Conservation (phyloP, 2,888 invertebrate genomes). For the Steinernema hermaphroditum region DNA sequence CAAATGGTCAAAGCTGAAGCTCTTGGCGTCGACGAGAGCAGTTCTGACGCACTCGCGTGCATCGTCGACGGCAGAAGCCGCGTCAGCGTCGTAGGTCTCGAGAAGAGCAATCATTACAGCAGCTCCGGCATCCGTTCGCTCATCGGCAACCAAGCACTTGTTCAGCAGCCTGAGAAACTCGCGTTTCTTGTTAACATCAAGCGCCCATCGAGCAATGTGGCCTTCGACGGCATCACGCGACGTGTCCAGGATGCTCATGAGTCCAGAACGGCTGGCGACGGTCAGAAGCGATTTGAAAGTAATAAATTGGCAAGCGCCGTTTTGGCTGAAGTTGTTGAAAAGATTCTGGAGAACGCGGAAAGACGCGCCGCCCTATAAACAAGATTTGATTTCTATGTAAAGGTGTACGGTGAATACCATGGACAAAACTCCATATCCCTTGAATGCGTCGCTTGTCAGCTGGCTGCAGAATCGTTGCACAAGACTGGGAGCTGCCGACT, state of each 20-base stretch:
- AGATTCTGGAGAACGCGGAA: conserved; percentile 80
- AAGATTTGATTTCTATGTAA: conserved; percentile 4
- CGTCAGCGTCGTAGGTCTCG: conserved; percentile 89
- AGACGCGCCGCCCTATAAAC: conserved; percentile 56
- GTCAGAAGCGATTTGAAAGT: conserved; percentile 68
- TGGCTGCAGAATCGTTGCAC: conserved; percentile 31
- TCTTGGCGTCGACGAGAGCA: conserved; percentile 82
- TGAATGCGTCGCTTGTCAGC: conserved; percentile 51
- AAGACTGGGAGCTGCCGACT: conserved; percentile 37
- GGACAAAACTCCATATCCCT: conserved; percentile 39
- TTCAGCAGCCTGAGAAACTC: conserved; percentile 56
- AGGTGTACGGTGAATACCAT: conserved; percentile 18
- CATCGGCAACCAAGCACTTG: conserved; percentile 71
- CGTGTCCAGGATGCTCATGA: conserved; percentile 43
- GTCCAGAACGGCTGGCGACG: conserved; percentile 40
- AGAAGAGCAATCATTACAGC: conserved; percentile 85
- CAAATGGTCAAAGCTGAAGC: conserved; percentile 91
- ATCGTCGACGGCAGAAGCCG: conserved; percentile 92
- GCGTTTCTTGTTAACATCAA: conserved; percentile 48
- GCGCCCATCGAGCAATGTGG: conserved; percentile 47
- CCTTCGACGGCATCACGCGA: conserved; percentile 37
- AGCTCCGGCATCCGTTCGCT: conserved; percentile 69
- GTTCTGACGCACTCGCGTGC: conserved; percentile 88
- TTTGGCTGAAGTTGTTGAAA: conserved; percentile 85
- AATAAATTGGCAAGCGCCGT: conserved; percentile 88